Evolutionary conservation across 2,797 vertebrate genomes (phyloP), one percentile per base, ranked within the genome.

Genomic region (Crypturellus tataupa): DNA sequence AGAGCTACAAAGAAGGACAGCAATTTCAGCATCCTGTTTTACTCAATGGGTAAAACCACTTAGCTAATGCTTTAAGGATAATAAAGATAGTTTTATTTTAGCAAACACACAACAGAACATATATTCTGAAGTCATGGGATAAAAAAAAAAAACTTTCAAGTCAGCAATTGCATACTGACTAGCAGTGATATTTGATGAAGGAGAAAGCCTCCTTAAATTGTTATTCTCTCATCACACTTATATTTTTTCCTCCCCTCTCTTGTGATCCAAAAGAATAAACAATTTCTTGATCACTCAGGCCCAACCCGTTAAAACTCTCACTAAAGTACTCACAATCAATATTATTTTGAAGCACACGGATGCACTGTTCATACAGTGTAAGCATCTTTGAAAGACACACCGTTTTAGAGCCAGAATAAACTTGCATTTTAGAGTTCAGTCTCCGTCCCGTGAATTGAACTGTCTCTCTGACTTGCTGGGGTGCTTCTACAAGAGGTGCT

Each of bases 261-360:
- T 20, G 7, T 31, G 27, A 67, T 1, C 0, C 33, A 65, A 65
- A 3, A 23, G 42, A 85, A 60, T 60, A 78, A 93, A 60, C 1
- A 27, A 53, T 17, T 31, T 72, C 40, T 77, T 72, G 11, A 80
- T 42, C 20, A 27, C 9, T 35, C 25, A 87, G 46, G n/a, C 39
- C 77, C 20, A 70, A 33, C 14, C 40, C 72, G 37, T 29, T 63
- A 88, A 87, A 89, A 40, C 3, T 37, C 33, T 77, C 23, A 1
- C 67, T 25, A 1, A 71, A 78, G 23, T 82, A 98, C 98, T 98
- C 95, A 99, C 99, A 95, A 58, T 99, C 98, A 12, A 99, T 98
- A 92, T 99, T 99, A 96, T 99, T 99, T 96, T 99, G 99, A 51
- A 99, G 98, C 3, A 98, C 94, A 16, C 98, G 98, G 87, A 99